Evolutionary conservation across 2,888 invertebrate genomes (phyloP).

Genomic region (Seira musarum): DNA sequence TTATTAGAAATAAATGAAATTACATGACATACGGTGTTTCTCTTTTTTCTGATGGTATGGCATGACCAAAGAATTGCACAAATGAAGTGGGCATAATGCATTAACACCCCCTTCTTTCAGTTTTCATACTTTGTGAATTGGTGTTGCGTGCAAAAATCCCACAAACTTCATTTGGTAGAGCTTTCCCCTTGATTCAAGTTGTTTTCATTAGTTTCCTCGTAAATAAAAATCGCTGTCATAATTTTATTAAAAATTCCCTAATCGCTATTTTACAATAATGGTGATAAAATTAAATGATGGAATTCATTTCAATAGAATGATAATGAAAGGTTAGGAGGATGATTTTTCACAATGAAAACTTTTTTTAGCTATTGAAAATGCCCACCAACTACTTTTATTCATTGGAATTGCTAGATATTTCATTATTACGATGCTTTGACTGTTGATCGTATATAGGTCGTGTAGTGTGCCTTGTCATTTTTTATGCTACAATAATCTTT

Average conservation of each 20-base stretch:
- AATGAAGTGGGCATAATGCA: background rate
- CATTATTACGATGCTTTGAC: background rate
- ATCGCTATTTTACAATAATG: conserved; percentile 20
- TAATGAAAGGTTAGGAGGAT: too few species aligned
- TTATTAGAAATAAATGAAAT: conserved; percentile 33
- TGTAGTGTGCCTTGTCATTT: conserved; percentile 13
- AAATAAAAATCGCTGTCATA: conserved; percentile 24
- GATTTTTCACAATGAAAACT: background rate
- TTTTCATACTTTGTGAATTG: background rate
- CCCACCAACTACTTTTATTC: conserved; percentile 16
- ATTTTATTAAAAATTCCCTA: conserved; percentile 16
- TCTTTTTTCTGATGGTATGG: background rate
- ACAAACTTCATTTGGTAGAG: too few species aligned
- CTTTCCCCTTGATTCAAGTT: background rate
- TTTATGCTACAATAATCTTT: conserved; percentile 42
- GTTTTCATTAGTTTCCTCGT: conserved; percentile 5
- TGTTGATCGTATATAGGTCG: background rate
- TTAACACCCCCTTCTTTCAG: conserved; percentile 22
- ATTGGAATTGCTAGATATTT: background rate
- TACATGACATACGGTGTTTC: conserved; percentile 38
- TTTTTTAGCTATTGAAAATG: conserved; percentile 10
- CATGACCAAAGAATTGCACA: conserved; percentile 23
- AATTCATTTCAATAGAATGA: too few species aligned
- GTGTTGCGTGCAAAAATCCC: background rate
- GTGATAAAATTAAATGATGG: background rate